Percentiles rank a stretch among this genome's conserved stretches.
Evolutionary conservation across 2,888 invertebrate species (phyloP).

Genomic region (Hydraecia micacea): DNA sequence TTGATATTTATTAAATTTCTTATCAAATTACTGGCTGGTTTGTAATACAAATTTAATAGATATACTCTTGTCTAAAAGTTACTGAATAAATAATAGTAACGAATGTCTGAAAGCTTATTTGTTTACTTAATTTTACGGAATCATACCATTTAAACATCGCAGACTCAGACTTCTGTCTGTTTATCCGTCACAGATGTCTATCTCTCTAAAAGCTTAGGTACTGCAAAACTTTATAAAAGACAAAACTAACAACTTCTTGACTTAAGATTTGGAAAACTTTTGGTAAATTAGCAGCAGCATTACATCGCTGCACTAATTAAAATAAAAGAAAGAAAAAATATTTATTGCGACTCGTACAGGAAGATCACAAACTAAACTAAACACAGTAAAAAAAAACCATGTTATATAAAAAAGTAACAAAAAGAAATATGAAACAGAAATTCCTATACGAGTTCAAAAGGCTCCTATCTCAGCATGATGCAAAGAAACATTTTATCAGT

Average conservation of each 20-base stretch:
- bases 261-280: background rate
- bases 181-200: conserved; percentile 28
- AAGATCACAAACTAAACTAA: too few relatives aligned
- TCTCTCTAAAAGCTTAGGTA: background rate
- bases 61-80: background rate
- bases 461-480: too few relatives aligned
- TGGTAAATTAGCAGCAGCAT: background rate
- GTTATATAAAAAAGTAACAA: too few relatives aligned
- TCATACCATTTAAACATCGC: background rate
- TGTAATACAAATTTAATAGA: background rate
- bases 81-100: background rate
- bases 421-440: too few relatives aligned
- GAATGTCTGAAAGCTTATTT: conserved; percentile 11
- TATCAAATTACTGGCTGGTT: background rate
- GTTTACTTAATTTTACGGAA: conserved; percentile 2
- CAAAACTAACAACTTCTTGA: background rate
- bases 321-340: background rate
- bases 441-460: too few relatives aligned
- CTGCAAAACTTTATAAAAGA: background rate
- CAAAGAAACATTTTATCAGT: background rate
- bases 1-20: background rate
- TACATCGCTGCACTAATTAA: background rate
- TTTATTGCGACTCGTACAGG: too few relatives aligned
- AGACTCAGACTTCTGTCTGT: background rate
- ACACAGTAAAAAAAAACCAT: too few relatives aligned